These are phyloP conservation scores for Heliconius hermathena DNA, from an alignment of 1,140 invertebrate genomes.

Conservation along the genomic window DNA sequence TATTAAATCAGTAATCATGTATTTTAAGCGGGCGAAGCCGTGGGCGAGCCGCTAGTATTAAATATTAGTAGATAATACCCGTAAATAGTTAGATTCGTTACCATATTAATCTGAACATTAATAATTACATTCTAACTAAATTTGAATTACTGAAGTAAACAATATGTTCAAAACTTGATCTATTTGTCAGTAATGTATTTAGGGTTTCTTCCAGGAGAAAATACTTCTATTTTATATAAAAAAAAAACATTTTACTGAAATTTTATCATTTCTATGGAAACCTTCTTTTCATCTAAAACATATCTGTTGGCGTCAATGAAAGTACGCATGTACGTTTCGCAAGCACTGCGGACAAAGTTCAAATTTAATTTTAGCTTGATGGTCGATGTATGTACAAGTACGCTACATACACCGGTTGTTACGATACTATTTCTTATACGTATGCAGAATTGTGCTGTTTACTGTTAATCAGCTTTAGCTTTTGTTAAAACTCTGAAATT, in stretches of 20 bases:
- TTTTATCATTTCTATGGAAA: too few species aligned
- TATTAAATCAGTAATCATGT: too few species aligned
- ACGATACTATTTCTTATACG: conserved; percentile 5
- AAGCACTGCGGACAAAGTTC: conserved; percentile 24
- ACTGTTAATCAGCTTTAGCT: background rate
- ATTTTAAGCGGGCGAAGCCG: too few species aligned
- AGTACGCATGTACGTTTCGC: background rate
- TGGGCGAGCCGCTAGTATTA: too few species aligned
- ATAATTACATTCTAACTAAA: background rate
- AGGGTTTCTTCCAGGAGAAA: too few species aligned
- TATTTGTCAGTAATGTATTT: too few species aligned
- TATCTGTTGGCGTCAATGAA: background rate
- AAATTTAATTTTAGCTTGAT: conserved; percentile 28
- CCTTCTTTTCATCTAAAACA: background rate
- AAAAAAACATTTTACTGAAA: too few species aligned
- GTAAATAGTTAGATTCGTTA: background rate
- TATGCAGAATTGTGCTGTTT: background rate
- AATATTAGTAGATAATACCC: background rate
- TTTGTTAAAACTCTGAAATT: background rate
- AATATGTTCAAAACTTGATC: too few species aligned
- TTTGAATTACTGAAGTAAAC: too few species aligned
- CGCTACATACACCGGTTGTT: background rate
- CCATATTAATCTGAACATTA: background rate
- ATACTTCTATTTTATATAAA: too few species aligned
- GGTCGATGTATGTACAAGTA: conserved; percentile 7